Evolutionary conservation across 1,140 invertebrate genomes (phyloP).

Genomic region (Drosophila oshimai): DNA sequence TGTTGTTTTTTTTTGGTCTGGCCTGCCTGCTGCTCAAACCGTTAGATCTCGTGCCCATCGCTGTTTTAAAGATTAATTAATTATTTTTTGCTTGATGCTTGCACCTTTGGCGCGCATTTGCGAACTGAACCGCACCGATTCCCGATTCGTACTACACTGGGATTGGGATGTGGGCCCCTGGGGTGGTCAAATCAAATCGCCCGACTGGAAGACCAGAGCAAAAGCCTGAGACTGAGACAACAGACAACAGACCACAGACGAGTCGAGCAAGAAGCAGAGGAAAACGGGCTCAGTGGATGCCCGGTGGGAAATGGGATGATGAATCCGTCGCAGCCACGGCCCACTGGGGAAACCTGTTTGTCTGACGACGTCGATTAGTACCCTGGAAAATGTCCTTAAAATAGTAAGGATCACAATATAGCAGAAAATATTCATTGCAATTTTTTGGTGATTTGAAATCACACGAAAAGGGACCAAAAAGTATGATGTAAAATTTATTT

Average conservation of each 20-base stretch:
- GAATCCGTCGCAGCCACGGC: background rate
- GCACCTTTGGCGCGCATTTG: conserved; percentile 54
- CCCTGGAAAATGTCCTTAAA: conserved; percentile 8
- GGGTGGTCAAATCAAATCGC: conserved; percentile 35
- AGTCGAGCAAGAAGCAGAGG: background rate
- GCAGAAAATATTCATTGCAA: too few relatives aligned
- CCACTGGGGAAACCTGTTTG: conserved; percentile 36
- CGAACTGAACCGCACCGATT: conserved; percentile 66
- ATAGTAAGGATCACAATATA: too few relatives aligned
- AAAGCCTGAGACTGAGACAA: conserved; percentile 6
- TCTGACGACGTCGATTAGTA: conserved; percentile 4
- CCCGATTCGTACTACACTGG: conserved; percentile 67
- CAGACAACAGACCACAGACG: background rate
- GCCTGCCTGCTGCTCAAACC: too few relatives aligned
- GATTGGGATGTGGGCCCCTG: conserved; percentile 30
- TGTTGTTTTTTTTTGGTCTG: too few relatives aligned
- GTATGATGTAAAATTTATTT: too few relatives aligned
- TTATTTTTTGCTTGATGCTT: background rate
- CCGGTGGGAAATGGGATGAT: conserved; percentile 55
- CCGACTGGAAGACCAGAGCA: conserved; percentile 50
- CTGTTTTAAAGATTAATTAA: too few relatives aligned
- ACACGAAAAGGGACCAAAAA: too few relatives aligned
- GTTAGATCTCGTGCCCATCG: too few relatives aligned
- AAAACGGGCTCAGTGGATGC: conserved; percentile 51
- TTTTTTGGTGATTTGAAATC: too few relatives aligned